Evolutionary conservation across 2,888 invertebrate genomes (phyloP), one percentile per base, ranked within the genome.

Genomic region (Cephus spinipes): DNA sequence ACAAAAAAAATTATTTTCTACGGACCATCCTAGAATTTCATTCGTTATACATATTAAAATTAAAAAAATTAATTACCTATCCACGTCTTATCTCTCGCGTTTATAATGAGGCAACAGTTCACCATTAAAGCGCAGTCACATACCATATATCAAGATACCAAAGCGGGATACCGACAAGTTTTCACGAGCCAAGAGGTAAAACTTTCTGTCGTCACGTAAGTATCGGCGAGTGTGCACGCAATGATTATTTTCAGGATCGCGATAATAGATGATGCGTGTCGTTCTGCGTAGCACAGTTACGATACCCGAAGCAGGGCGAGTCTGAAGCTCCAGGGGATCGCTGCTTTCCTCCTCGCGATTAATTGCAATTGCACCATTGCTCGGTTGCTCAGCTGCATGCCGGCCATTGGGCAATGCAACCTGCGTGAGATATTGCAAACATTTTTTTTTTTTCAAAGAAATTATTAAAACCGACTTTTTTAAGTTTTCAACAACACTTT

Each of bases 321-420:
- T 78, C 78, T 55, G 80, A 78, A 80, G 74, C 81, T 76, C 74
- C 77, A 75, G 78, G 76, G 80, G 79, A 79, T 81, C 80, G 55
- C 55, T 55, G 23, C 55, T 55, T 9, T 55, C 23, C 23, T 2
- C 23, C 55, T 55, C 23, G 23, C 55, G 9, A 55, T 55, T 55
- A 55, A 55, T 55, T 55, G 55, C 55, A 55, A 55, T 55, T 55
- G 55, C 55, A 55, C 55, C 55, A 55, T 55, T 23, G 55, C 55
- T 23, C 23, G 9, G 15, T 40, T 15, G 15, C 55, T 23, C 55
- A 3, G 15, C 6, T 15, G 15, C 15, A 55, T 55, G 55, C 55
- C 23, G 23, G 23, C 55, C 15, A 23, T 40, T 55, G 23, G 23
- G 4, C 15, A 15, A 40, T 40, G 23, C 55, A 55, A 9, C 23